A percentile compares a stretch with the other conserved stretches of the same genome.
Evolutionary conservation across 2,888 invertebrate genomes (phyloP).

Genomic region (Aradus depressus): DNA sequence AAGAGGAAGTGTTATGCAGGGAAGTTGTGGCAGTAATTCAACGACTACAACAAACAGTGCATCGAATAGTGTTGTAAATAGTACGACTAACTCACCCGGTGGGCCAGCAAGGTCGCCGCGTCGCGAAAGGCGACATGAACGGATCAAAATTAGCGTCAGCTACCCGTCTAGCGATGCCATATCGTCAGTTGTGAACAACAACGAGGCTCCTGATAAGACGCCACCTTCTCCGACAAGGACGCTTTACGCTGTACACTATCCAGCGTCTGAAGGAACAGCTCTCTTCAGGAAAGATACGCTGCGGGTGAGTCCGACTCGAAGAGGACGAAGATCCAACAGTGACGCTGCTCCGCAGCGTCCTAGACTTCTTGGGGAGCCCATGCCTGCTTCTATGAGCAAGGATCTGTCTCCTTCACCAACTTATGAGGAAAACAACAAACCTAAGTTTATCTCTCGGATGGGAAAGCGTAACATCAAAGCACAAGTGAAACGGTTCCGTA

Average conservation of each 20-base stretch:
- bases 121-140: constrained; percentile 43
- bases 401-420: constrained; percentile 34
- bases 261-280: constrained; percentile 33
- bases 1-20: constrained; percentile 54
- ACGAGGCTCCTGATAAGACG: constrained; percentile 14
- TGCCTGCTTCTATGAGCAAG: constrained; percentile 26
- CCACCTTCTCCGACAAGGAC: constrained; percentile 35
- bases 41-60: constrained; percentile 29
- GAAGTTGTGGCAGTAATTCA: constrained; percentile 37
- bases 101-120: constrained; percentile 21
- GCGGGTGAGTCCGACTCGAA: constrained; percentile 37
- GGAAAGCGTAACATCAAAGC: constrained; percentile 83
- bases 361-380: constrained; percentile 29
- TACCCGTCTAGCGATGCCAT: constrained; percentile 67
- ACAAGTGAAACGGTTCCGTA: constrained; percentile 79
- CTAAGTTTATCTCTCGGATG: constrained; percentile 52
- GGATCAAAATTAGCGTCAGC: constrained; percentile 75
- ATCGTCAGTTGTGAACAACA: constrained; percentile 29
- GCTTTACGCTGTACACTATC: constrained; percentile 57
- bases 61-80: constrained; percentile 33
- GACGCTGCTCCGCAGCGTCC: constrained; percentile 44
- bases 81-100: constrained; percentile 30
- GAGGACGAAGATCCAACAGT: constrained; percentile 37
- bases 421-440: constrained; percentile 34
- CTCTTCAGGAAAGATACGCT: constrained; percentile 39